Evolutionary conservation across 2,888 invertebrate species (phyloP).

Genomic region (Andrena chrysosceles): DNA sequence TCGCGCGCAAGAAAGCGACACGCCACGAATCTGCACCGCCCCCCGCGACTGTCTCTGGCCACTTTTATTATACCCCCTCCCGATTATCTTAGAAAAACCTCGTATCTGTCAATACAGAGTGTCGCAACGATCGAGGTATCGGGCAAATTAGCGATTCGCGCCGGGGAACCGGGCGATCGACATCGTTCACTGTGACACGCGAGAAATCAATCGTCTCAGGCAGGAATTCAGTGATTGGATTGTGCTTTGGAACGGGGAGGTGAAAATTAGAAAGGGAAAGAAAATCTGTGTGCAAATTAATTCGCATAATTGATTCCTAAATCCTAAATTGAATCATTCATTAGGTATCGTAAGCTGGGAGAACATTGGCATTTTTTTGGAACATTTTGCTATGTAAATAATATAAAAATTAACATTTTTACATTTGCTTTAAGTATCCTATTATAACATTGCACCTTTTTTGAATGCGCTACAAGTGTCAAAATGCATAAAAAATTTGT

Average conservation of each 20-base stretch:
- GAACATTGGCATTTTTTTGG: too few species aligned
- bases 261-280: slow-evolving; percentile 9
- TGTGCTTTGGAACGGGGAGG: background rate
- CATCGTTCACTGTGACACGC: slow-evolving; percentile 17
- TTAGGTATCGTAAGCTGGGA: background rate
- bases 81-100: background rate
- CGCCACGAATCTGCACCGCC: background rate
- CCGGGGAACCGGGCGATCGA: slow-evolving; percentile 28
- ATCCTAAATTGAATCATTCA: background rate
- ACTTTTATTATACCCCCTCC: slow-evolving; percentile 41
- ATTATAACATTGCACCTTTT: too few species aligned
- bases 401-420: too few species aligned
- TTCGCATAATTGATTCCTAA: background rate
- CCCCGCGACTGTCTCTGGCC: slow-evolving; percentile 5
- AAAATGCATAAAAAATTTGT: too few species aligned
- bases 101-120: slow-evolving; percentile 56
- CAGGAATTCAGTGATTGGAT: slow-evolving; percentile 28
- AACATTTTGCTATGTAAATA: too few species aligned
- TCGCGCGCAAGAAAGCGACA: background rate
- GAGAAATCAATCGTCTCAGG: slow-evolving; percentile 32
- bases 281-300: slow-evolving; percentile 4
- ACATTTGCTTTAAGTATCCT: too few species aligned
- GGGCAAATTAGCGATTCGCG: slow-evolving; percentile 46
- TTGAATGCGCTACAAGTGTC: too few species aligned
- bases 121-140: slow-evolving; percentile 39